phyloP scores from a whole-genome alignment of 2,113 vertebrate species.

The Leptobrachium ailaonicum region DNA sequence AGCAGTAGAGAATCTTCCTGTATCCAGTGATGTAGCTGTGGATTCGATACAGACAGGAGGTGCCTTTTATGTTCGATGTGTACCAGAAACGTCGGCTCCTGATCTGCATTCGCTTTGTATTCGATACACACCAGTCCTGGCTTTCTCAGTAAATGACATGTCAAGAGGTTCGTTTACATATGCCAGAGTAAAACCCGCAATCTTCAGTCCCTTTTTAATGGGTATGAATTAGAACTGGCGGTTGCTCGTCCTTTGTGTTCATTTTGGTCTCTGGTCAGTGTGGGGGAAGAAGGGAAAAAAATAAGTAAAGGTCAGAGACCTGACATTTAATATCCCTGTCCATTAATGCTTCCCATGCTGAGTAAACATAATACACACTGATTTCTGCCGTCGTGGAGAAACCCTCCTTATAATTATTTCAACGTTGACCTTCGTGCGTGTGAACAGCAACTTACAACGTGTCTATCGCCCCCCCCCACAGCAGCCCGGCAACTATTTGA shows the following conservation, averaged over 20 bases:
- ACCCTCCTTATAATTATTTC: slow-evolving; percentile 38
- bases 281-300: neutral
- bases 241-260: neutral
- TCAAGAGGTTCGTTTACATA: neutral
- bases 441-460: slow-evolving; percentile 32
- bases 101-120: neutral
- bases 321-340: slow-evolving; percentile 44
- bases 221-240: neutral
- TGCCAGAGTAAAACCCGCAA: neutral
- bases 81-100: no score
- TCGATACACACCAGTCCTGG: neutral
- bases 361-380: slow-evolving; percentile 40
- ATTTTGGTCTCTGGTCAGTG: slow-evolving; percentile 6
- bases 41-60: no score
- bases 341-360: slow-evolving; percentile 8
- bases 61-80: no score
- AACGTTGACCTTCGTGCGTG: slow-evolving; percentile 38
- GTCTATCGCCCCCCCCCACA: slow-evolving; percentile 6
- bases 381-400: slow-evolving; percentile 24
- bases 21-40: no score
- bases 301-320: slow-evolving; percentile 32
- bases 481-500: neutral
- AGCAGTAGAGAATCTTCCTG: no score
- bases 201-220: neutral
- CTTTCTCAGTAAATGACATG: no score